Base-by-base conservation (phyloP, 2,888 invertebrate genomes). In the Alentia gelatinosa region DNA sequence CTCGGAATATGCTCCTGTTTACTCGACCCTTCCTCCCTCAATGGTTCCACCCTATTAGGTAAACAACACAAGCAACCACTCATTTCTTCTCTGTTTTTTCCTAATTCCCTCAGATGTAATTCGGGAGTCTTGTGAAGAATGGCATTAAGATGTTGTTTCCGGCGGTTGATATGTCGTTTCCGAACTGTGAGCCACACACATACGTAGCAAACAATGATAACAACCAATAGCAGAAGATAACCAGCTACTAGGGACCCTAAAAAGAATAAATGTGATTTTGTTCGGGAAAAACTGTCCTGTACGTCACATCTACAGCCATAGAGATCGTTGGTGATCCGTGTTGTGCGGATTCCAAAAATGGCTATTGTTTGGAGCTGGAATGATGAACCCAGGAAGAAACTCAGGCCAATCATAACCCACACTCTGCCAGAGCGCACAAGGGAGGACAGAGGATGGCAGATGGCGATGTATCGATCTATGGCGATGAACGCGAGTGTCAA, bases 401-500 rank as follows among this genome's bases (percentile, higher is more conserved):
- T 83, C 1, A 83, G 4, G 1, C 33, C 12, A 7, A 89, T 35
- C 89, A 47, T 47, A 1, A 47, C 3, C 30, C 30, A 12, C 23
- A 35, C 89, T 30, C 63, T 89, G n/a, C 12, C 37, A 23, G 15
- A 12, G 3, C 37, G 15, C 15, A 89, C 26, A 19, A 47, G 15
- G 23, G 50, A 56, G 7, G 89, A 50, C 1, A 89, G 89, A 0
- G 89, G 89, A 26, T 89, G 42, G 89, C 89, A 89, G 1, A 89
- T 89, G 26, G 74, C 68, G 12, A 89, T 35, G 74, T 89, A 89
- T 23, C 89, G 63, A 37, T 89, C 89, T 19, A 89, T 37, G 26
- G 89, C 89, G 30, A 89, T 75, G 37, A 50, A 89, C 1, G 30
- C 39, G 3, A 89, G 42, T 0, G 74, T 89, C 12, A 89, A 26